Evolutionary conservation across 1,140 invertebrate genomes (phyloP), one percentile per base, ranked within the genome.

Genomic region (Drosophila cardini): DNA sequence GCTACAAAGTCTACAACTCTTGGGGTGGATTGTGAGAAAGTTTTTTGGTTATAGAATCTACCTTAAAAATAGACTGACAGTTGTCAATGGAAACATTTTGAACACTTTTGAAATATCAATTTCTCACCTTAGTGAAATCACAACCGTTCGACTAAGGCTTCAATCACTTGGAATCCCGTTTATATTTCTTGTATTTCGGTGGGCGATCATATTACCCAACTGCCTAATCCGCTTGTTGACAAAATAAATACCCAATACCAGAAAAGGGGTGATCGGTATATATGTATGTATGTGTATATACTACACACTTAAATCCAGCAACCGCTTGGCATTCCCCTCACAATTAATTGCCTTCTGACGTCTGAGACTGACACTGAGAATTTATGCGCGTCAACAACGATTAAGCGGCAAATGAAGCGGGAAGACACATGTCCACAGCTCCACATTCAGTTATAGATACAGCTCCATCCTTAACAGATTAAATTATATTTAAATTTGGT

Each of bases 351-450:
- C 75, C 46, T 64, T 11, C n/a, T 36, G 55, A 53, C 48, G 6
- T 26, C 60, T 26, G 21, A 26, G 21, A 26, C 21, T 26, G 21
- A 50, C 30, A 46, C 55, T 34, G 34, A 74, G 21, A 84, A 84
- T 84, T 84, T 85, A 84, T 84, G 81, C 62, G 62, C 69, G 81
- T 85, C 81, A 85, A 74, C 81, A 85, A 73, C 81, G 81, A 85
- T 84, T 85, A 81, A 45, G 56, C 52, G 72, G 65, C 69, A 80
- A 84, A 84, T 71, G 73, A 85, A 67, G 77, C 58, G 69, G n/a
- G 36, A 57, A 60, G 81, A 76, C 80, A 84, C 80, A 84, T 80
- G 81, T 68, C 76, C 80, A 76, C 11, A 6, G 48, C 15, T 53
- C 7, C 21, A n/a, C 16, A 34, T 30, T 34, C 26, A 13, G 43